Conservation (phyloP, 2,113 vertebrate genomes). For the Centrocercus urophasianus region DNA sequence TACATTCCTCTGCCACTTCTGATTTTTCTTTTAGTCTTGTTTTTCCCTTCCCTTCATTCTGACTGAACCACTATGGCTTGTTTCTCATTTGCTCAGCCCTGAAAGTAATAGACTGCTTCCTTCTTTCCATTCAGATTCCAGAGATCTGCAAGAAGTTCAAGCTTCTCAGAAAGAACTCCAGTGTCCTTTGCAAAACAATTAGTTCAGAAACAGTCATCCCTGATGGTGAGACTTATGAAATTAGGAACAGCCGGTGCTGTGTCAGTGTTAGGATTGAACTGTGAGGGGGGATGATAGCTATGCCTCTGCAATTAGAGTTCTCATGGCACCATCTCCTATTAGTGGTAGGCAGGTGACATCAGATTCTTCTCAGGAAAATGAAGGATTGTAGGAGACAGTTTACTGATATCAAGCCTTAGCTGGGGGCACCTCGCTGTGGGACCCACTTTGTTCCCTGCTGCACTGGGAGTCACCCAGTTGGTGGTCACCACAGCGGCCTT, state of each 20-base stretch:
- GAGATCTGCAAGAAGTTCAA: background rate
- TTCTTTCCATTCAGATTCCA: background rate
- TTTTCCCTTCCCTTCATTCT: background rate
- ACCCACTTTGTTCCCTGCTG: background rate
- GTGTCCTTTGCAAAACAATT: background rate
- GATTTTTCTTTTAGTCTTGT: background rate
- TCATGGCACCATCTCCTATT: background rate
- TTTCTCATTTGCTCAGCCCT: slow-evolving; percentile 1
- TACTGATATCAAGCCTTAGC: background rate
- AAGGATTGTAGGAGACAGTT: background rate
- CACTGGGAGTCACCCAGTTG: background rate
- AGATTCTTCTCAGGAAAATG: background rate
- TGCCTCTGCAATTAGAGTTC: background rate
- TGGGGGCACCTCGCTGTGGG: background rate
- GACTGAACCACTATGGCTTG: background rate
- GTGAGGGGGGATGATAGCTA: rapidly evolving
- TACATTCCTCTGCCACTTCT: background rate
- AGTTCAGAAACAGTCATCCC: background rate
- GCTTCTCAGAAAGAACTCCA: background rate
- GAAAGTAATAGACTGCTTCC: background rate
- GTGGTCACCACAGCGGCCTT: background rate
- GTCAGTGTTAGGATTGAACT: background rate
- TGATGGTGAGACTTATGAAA: background rate
- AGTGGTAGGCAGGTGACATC: background rate
- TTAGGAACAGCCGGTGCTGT: background rate